Evolutionary conservation across 2,797 vertebrate species (phyloP).

Genomic region (Squalus acanthias): DNA sequence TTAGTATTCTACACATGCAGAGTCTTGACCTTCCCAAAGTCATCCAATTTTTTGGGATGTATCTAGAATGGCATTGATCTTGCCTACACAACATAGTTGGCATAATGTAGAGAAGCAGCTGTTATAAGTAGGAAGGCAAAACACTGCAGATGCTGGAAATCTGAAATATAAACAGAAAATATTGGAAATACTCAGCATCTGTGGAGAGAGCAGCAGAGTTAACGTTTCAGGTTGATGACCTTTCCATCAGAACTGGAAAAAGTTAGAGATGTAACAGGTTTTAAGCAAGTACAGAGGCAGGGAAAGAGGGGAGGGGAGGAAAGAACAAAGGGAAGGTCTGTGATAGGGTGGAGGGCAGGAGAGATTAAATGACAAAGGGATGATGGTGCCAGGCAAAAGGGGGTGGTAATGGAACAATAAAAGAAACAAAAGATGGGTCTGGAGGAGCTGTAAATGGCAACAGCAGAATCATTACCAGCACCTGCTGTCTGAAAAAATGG

Average conservation of each 20-base stretch:
- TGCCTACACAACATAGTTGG: background rate
- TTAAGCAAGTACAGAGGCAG: background rate
- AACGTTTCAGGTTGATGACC: background rate
- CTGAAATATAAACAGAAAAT: background rate
- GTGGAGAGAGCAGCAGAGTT: background rate
- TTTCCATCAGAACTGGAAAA: background rate
- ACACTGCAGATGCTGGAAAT: background rate
- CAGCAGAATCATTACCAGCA: no score
- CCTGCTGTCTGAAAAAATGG: no score
- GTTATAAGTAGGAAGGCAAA: background rate
- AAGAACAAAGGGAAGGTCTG: background rate
- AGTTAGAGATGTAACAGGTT: background rate
- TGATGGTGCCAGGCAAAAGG: background rate
- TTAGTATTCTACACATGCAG: constrained; percentile 28
- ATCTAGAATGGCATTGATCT: background rate
- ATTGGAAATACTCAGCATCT: background rate
- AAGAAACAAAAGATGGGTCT: background rate
- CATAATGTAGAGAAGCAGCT: background rate
- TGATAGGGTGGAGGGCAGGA: background rate
- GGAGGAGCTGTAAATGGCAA: no score
- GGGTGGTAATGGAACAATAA: background rate
- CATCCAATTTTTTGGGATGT: background rate
- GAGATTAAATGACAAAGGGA: background rate
- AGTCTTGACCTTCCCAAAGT: background rate
- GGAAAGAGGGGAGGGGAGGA: background rate